Evolutionary conservation across 2,888 invertebrate genomes (phyloP).

Genomic region (Ashinkailepas kermadecensis): DNA sequence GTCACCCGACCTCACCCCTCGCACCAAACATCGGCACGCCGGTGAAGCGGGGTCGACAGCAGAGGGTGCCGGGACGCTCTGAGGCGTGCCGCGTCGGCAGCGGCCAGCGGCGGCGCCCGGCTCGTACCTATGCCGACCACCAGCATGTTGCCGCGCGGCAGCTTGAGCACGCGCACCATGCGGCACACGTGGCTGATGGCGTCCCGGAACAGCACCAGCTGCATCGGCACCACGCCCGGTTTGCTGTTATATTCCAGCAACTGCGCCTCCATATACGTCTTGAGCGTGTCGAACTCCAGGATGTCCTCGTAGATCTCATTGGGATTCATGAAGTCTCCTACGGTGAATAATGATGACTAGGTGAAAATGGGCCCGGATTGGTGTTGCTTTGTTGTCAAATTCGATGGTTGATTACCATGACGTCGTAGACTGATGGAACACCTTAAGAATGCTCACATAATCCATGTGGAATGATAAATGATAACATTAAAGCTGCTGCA

Average conservation of each 20-base stretch:
- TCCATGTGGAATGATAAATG: no score
- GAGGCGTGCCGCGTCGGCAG: constrained; percentile 42
- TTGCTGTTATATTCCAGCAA: constrained; percentile 71
- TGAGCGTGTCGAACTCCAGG: constrained; percentile 53
- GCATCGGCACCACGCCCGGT: constrained; percentile 68
- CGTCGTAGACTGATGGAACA: no score
- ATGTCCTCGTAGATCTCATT: constrained; percentile 72
- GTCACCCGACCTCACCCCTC: no score
- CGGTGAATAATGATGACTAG: background rate
- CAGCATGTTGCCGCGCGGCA: constrained; percentile 70
- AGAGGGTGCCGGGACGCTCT: no score
- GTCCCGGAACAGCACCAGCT: constrained; percentile 75
- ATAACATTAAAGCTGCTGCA: no score
- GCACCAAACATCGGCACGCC: no score
- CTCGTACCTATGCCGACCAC: constrained; percentile 66
- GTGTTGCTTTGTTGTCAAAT: no score
- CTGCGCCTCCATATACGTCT: constrained; percentile 50
- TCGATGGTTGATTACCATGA: no score
- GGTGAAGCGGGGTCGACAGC: no score
- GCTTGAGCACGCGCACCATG: constrained; percentile 73
- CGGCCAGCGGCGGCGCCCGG: constrained; percentile 54
- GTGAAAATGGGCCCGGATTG: no score
- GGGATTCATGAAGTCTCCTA: constrained; percentile 72
- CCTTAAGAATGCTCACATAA: no score
- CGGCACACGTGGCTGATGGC: constrained; percentile 78